A percentile compares a stretch with the other conserved stretches of the same genome.
Evolutionary conservation across 2,888 invertebrate genomes (phyloP).

Genomic region (Pyrochroa serraticornis): DNA sequence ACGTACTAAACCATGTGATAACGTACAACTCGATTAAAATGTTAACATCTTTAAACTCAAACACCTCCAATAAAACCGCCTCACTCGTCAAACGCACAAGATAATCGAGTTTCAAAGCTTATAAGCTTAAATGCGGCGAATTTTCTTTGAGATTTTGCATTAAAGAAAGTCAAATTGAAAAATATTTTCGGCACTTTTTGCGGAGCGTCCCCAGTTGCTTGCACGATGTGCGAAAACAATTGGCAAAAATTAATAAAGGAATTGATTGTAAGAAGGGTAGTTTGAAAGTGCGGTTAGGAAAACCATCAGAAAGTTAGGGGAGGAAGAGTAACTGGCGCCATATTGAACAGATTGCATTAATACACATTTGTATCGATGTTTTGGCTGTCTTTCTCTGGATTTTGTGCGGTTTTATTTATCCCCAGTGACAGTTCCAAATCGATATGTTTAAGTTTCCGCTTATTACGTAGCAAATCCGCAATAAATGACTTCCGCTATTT

Average conservation of each 20-base stretch:
- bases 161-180: too few species aligned
- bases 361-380: slow-evolving; percentile 46
- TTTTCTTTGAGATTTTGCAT: too few species aligned
- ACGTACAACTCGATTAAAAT: slow-evolving; percentile 27
- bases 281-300: slow-evolving; percentile 17
- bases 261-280: not conserved
- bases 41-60: slow-evolving; percentile 16
- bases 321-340: slow-evolving; percentile 49
- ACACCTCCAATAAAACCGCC: slow-evolving; percentile 5
- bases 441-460: slow-evolving; percentile 31
- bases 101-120: too few species aligned
- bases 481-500: slow-evolving; percentile 20
- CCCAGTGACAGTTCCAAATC: slow-evolving; percentile 25
- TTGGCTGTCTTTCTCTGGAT: slow-evolving; percentile 34
- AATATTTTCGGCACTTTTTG: too few species aligned
- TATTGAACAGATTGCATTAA: slow-evolving; percentile 48
- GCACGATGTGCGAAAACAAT: not conserved
- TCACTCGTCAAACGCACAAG: not conserved
- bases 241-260: not conserved
- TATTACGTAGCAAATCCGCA: slow-evolving; percentile 22
- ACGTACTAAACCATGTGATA: slow-evolving; percentile 28
- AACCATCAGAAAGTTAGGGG: slow-evolving; percentile 34
- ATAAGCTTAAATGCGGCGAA: too few species aligned
- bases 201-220: too few species aligned
- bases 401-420: slow-evolving; percentile 27